Base-by-base conservation (phyloP, 2,888 invertebrate species). In the Meandrusa payeni region DNA sequence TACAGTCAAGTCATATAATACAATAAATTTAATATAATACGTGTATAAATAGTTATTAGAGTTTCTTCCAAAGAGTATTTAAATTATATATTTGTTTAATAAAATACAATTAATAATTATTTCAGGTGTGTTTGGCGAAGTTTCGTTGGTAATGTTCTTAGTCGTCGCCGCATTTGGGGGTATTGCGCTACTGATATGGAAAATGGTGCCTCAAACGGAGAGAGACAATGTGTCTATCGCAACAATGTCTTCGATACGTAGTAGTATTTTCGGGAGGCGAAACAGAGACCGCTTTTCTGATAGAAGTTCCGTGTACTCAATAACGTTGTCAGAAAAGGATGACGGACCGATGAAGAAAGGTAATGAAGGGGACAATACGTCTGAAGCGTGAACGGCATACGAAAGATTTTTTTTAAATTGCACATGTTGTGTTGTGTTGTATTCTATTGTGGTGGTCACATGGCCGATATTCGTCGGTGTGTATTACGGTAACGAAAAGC, bases 91-190 rank as follows among this genome's bases (percentile, higher is more conserved):
- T n/a, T n/a, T n/a, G n/a, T n/a, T n/a, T n/a, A n/a, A n/a, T n/a
- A n/a, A n/a, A n/a, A n/a, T n/a, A n/a, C n/a, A n/a, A n/a, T n/a
- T n/a, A n/a, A n/a, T n/a, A 15, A 15, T 15, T 11, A 7, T 81
- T 82, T 9, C 76, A 89, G 89, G 78, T 61, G 76, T 76, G 59
- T 76, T 78, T 46, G 85, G 87, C 9, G 87, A 88, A 62, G 75
- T 89, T 27, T 73, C 82, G 2, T 51, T 91, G 24, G 89, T 90
- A 19, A 88, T 90, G 64, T 89, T 91, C 62, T 61, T 91, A 41
- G 89, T 90, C 38, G 85, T 90, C n/a, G 88, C 90, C 9, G 90
- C 89, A 12, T 85, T 90, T 45, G 89, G 89, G 12, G 90, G 89
- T 5, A 71, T 90, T 24, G 88, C 89, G 2, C 69, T 90, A 22